A percentile compares a stretch with the other conserved stretches of the same genome.
These are phyloP conservation scores for Phylloscopus whistleri DNA, from an alignment of 2,113 vertebrate genomes.

Conservation along the genomic window DNA sequence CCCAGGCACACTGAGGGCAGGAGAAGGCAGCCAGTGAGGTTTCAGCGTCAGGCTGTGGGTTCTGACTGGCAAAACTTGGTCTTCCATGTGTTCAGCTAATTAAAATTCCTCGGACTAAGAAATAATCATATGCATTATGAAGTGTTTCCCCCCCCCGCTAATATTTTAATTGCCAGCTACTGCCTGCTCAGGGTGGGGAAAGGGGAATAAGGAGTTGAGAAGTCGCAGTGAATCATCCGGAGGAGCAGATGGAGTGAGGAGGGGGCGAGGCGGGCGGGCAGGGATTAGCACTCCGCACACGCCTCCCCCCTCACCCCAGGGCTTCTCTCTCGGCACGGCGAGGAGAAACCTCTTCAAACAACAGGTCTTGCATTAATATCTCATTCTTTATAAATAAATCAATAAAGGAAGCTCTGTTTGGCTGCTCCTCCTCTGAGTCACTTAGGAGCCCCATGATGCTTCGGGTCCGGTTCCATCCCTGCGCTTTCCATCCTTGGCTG, in stretches of 20 bases:
- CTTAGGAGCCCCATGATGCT: neutral
- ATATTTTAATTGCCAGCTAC: slow-evolving; percentile 48
- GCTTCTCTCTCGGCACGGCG: neutral
- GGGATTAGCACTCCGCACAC: neutral
- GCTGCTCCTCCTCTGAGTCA: neutral
- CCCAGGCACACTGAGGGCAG: accelerated
- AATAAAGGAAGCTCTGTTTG: neutral
- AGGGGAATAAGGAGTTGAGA: slow-evolving; percentile 5
- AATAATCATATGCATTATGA: slow-evolving; percentile 39
- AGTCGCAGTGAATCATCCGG: neutral
- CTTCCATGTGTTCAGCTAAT: neutral
- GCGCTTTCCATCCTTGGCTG: accelerated
- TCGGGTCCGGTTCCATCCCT: neutral
- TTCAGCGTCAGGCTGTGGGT: neutral
- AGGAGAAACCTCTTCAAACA: slow-evolving; percentile 49
- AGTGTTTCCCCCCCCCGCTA: slow-evolving; percentile 1
- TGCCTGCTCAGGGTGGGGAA: neutral
- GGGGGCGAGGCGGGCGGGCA: neutral
- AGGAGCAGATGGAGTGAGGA: slow-evolving; percentile 45
- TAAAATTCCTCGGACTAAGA: slow-evolving; percentile 8
- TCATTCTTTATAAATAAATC: slow-evolving; percentile 63
- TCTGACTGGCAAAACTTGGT: neutral
- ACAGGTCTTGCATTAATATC: slow-evolving; percentile 50
- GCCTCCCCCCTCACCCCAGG: neutral
- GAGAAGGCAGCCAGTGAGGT: neutral